These are phyloP conservation scores for Hydropsyche betteni DNA, from an alignment of 2,888 invertebrate species.

Conservation along the genomic window DNA sequence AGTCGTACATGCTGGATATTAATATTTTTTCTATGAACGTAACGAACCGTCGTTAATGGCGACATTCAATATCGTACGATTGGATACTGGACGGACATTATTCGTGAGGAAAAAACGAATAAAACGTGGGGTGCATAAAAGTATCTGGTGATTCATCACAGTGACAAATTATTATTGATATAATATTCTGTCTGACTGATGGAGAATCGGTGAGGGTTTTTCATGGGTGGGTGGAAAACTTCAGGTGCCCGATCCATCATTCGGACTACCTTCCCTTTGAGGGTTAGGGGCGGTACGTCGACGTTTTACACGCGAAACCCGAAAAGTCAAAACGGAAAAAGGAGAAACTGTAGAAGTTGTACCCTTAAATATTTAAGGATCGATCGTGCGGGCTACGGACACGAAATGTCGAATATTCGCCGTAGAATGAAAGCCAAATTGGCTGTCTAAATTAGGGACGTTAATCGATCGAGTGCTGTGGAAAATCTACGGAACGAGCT, in stretches of 20 bases:
- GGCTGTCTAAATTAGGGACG: no score
- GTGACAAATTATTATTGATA: slow-evolving; percentile 46
- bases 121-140: no score
- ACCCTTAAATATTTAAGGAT: slow-evolving; percentile 48
- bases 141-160: slow-evolving; percentile 38
- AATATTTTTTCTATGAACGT: no score
- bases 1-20: no score
- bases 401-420: slow-evolving; percentile 5
- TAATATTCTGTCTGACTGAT: slow-evolving; percentile 44
- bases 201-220: slow-evolving; percentile 27
- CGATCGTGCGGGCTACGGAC: slow-evolving; percentile 24
- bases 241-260: slow-evolving; percentile 47
- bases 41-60: no score
- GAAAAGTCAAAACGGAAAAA: slow-evolving; percentile 39
- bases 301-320: slow-evolving; percentile 47
- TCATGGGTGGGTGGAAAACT: slow-evolving; percentile 37
- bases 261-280: slow-evolving; percentile 24
- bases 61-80: no score
- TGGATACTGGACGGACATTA: no score
- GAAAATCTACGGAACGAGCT: background rate
- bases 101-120: no score
- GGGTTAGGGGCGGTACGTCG: slow-evolving; percentile 44
- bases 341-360: slow-evolving; percentile 46
- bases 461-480: no score
- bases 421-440: no score